A percentile compares a stretch with the other conserved stretches of the same genome.
Conservation (phyloP, 2,888 invertebrate genomes). For the Vandiemenella viatica region DNA sequence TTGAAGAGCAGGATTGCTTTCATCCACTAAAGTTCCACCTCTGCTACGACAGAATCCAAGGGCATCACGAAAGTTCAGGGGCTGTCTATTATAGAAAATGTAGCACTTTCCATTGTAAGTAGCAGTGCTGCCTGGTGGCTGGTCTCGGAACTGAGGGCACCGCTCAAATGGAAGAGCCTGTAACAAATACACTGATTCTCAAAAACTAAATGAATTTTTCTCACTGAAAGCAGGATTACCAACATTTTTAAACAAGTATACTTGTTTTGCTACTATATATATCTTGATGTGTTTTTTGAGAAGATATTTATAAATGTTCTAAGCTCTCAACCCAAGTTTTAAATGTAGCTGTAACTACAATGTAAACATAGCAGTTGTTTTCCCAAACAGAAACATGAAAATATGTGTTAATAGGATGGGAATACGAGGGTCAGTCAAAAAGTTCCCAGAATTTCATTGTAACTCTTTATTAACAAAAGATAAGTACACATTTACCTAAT, state of each 20-base stretch:
- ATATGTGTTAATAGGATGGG: too few species aligned
- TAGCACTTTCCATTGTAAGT: conserved; percentile 92
- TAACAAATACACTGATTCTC: conserved; percentile 1
- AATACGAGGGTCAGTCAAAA: too few species aligned
- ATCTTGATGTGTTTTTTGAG: too few species aligned
- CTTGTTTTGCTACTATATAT: too few species aligned
- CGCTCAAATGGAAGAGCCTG: conserved; percentile 78
- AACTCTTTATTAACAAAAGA: too few species aligned
- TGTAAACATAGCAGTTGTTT: too few species aligned
- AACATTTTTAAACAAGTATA: not conserved
- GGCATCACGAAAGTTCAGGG: conserved; percentile 63
- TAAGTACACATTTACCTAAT: too few species aligned
- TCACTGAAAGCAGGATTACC: not conserved
- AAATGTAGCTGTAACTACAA: too few species aligned
- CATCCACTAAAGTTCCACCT: conserved; percentile 75
- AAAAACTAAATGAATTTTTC: not conserved
- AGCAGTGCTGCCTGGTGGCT: conserved; percentile 81
- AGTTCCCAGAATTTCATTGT: too few species aligned
- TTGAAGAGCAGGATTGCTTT: conserved; percentile 84
- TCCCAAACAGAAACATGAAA: too few species aligned
- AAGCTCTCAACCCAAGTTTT: too few species aligned
- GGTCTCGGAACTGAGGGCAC: conserved; percentile 83
- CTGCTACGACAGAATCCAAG: conserved; percentile 63
- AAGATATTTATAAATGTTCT: too few species aligned
- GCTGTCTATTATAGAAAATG: conserved; percentile 81